Conservation (phyloP, 2,888 invertebrate species). For the Sarcophaga variegata region DNA sequence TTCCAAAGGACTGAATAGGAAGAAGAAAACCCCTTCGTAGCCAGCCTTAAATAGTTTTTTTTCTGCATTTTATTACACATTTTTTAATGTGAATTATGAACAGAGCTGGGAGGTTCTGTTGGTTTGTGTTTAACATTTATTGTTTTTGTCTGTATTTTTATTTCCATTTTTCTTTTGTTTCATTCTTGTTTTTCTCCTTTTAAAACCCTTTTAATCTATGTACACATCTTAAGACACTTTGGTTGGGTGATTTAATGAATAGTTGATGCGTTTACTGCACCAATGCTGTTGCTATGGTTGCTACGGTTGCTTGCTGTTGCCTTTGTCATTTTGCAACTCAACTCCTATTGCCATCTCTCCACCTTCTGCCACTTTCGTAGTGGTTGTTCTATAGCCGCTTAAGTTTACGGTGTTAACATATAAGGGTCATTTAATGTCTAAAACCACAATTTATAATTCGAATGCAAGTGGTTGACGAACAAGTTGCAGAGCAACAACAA, state of each 20-base stretch:
- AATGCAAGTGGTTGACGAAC: slow-evolving; percentile 16
- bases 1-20: too few species aligned
- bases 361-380: not conserved
- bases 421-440: slow-evolving; percentile 59
- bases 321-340: not conserved
- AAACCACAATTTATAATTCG: slow-evolving; percentile 40
- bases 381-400: not conserved
- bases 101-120: too few species aligned
- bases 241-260: slow-evolving; percentile 47
- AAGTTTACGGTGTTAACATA: slow-evolving; percentile 29
- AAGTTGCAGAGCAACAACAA: not conserved
- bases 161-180: not conserved
- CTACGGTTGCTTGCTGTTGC: not conserved
- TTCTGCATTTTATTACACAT: not conserved
- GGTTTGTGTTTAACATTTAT: slow-evolving; percentile 41
- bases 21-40: not conserved
- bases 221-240: slow-evolving; percentile 49
- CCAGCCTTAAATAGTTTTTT: not conserved
- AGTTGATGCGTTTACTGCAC: slow-evolving; percentile 43
- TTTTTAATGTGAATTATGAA: slow-evolving; percentile 48
- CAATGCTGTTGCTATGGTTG: not conserved
- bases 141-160: slow-evolving; percentile 33
- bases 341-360: not conserved
- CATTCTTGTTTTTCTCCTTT: not conserved
- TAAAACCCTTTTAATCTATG: slow-evolving; percentile 48